Conservation (phyloP, 2,888 invertebrate genomes). For the Erebia epiphron region DNA sequence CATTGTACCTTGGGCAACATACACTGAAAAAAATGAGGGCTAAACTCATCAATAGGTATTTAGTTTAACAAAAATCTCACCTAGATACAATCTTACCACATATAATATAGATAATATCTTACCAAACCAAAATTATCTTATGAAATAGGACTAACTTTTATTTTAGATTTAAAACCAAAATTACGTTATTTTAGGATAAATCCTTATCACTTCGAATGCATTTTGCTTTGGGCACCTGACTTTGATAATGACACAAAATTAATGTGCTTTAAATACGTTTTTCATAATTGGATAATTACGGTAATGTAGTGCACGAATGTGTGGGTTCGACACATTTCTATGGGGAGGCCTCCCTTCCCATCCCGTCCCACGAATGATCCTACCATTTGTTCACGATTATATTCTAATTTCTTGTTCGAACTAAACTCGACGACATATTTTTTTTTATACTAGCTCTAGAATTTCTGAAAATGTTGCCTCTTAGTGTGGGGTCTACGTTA, state of each 20-base stretch:
- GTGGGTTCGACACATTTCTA: slow-evolving; percentile 72
- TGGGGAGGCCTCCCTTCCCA: slow-evolving; percentile 45
- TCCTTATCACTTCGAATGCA: background rate
- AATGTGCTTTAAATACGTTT: slow-evolving; percentile 46
- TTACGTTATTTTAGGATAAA: background rate
- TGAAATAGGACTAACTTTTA: no score
- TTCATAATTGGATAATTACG: slow-evolving; percentile 78
- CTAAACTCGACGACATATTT: slow-evolving; percentile 45
- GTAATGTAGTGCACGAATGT: slow-evolving; percentile 73
- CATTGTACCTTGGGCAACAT: no score
- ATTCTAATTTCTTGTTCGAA: slow-evolving; percentile 42
- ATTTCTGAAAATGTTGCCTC: no score
- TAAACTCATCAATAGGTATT: no score
- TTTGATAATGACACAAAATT: background rate
- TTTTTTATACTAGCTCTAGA: background rate
- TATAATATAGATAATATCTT: no score
- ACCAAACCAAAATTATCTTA: no score
- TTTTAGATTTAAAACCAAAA: no score
- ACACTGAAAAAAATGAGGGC: no score
- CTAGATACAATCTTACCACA: no score
- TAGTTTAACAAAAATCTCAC: no score
- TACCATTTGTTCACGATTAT: slow-evolving; percentile 33
- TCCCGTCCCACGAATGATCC: slow-evolving; percentile 23
- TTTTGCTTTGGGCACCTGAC: background rate
- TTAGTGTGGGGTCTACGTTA: no score